Evolutionary conservation across 1,140 invertebrate genomes (phyloP).

Genomic region (Scylla paramamosain): DNA sequence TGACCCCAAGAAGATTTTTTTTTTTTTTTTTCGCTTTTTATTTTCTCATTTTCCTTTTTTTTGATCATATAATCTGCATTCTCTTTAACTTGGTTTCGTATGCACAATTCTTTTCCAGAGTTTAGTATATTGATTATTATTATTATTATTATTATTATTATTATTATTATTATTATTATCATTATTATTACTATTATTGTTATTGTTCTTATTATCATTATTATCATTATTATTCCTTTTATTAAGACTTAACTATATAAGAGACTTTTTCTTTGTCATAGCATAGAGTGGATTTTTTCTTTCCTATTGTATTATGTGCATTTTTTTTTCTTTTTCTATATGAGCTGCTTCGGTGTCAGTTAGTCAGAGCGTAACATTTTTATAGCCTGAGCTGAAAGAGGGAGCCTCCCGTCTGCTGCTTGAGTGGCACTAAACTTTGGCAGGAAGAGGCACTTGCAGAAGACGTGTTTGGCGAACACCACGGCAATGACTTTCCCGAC

Average conservation of each 20-base stretch:
- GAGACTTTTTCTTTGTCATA: too few species aligned
- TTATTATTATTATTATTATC: conserved; percentile 36
- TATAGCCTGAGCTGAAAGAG: too few species aligned
- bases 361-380: neutral
- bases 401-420: neutral
- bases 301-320: too few species aligned
- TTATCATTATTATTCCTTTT: neutral
- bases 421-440: neutral
- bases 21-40: neutral
- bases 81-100: too few species aligned
- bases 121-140: conserved; percentile 39
- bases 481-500: neutral
- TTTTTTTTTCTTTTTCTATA: too few species aligned
- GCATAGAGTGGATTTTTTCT: too few species aligned
- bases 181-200: neutral
- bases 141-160: conserved; percentile 37
- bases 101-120: too few species aligned
- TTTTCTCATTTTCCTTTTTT: neutral
- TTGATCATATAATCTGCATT: neutral
- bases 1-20: too few species aligned
- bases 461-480: neutral
- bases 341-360: too few species aligned
- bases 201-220: conserved; percentile 30
- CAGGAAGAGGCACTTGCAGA: neutral
- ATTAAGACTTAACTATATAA: neutral